Base-by-base conservation (phyloP, 2,797 vertebrate genomes). In the Enteromius fasciolatus region DNA sequence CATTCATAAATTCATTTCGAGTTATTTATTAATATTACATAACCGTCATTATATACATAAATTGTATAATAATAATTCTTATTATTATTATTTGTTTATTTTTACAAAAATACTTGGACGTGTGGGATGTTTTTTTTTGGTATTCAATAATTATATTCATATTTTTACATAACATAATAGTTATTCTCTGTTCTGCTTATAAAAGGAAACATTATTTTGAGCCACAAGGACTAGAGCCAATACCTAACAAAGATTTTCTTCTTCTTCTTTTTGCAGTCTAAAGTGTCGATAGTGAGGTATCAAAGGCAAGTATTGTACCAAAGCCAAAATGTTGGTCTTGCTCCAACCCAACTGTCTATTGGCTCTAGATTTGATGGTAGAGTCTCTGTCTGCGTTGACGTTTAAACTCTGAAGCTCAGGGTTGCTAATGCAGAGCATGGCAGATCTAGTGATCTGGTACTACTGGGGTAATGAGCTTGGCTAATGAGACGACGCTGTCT, bases 401-500 rank as follows among this genome's bases (percentile, higher is more conserved):
- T 72, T 73, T 63, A 25, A 5, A 70, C 48, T 41, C 14, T 57
- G 77, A 81, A 81, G 79, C 67, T 80, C n/a, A 67, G 50, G 33
- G 18, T 31, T 69, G 33, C 66, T 15, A 59, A 68, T 76, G 68
- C 33, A 74, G 69, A 86, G 50, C 41, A 67, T 31, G 68, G 41
- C 78, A 50, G 23, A 76, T 64, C 48, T 78, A 81, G 33, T 77
- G 68, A 72, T 82, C 80, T 67, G 18, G 69, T 76, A 33, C 78
- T 64, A 23, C 68, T 68, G 79, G 78, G 82, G 85, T 87, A 85
- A 86, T 80, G 85, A 89, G 83, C 83, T 68, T 50, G 50, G 54
- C 81, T 88, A 89, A 89, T 87, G 85, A 89, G 81, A 75, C 57
- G 41, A 80, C 76, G 70, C 73, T 70, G 79, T 79, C 86, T 70